These are phyloP conservation scores for Oxyscelio sp. DNA, from an alignment of 2,888 invertebrate genomes.

Conservation along the genomic window DNA sequence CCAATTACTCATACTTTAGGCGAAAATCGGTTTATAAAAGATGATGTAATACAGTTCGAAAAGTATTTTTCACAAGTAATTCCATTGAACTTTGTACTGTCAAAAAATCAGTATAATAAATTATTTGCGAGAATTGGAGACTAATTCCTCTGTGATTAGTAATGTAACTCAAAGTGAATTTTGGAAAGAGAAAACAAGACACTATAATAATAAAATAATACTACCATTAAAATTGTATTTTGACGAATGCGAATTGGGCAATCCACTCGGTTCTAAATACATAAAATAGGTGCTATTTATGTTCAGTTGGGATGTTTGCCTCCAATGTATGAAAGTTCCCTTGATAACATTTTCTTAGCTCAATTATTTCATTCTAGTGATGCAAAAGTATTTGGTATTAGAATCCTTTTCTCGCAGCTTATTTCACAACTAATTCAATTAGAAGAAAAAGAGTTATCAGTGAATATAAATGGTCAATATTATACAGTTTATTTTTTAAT, in stretches of 20 bases:
- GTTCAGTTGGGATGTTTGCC: constrained; percentile 20
- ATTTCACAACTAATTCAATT: neutral
- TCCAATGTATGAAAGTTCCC: neutral
- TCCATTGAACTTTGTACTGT: too few species aligned
- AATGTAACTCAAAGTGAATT: constrained; percentile 29
- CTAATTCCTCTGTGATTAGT: too few species aligned
- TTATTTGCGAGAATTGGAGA: too few species aligned
- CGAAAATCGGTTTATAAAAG: too few species aligned
- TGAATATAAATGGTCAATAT: neutral
- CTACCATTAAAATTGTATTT: constrained; percentile 34
- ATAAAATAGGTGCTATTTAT: constrained; percentile 25
- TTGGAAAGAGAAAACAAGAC: constrained; percentile 12
- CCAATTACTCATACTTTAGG: too few species aligned
- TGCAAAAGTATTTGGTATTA: constrained; percentile 2
- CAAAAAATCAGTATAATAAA: too few species aligned
- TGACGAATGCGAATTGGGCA: constrained; percentile 28
- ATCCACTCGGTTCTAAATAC: constrained; percentile 18
- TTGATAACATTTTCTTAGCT: constrained; percentile 36
- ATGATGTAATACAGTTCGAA: too few species aligned
- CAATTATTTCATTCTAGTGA: constrained; percentile 19
- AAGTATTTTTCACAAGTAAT: too few species aligned
- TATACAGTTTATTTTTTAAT: constrained; percentile 1
- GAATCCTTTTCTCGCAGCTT: constrained; percentile 25
- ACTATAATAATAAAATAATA: constrained; percentile 2
- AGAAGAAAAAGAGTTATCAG: neutral